Evolutionary conservation across 2,888 invertebrate species (phyloP), one percentile per base, ranked within the genome.

Genomic region (Tinea trinotella): DNA sequence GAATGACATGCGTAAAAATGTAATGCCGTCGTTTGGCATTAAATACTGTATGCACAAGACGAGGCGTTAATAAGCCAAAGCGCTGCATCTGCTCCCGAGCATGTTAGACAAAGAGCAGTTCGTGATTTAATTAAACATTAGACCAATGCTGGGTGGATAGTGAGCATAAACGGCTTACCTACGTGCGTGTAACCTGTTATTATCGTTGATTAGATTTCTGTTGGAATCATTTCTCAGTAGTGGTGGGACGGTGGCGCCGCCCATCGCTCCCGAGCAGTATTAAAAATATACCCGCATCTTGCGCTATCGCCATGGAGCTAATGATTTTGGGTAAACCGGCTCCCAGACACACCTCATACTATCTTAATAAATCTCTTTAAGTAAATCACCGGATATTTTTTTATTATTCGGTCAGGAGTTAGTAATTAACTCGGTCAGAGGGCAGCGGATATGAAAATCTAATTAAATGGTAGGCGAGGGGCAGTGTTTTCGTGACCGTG

Each of bases 161-260:
- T 75, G 74, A 76, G 76, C 78, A 76, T 76, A 81, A 81, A 77
- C 80, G 76, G 76, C 68, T 22, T 24, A 50, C 50, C 46, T 46
- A 40, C 34, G 75, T 68, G 71, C 73, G 70, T 70, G 76, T 79
- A 85, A 84, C 85, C 85, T 83, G 85, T 84, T 84, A 85, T 85
- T 85, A 85, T 75, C 76, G 64, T 82, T 84, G 85, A 85, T 85
- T 85, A 84, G 85, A 83, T 85, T 84, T 84, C 81, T 81, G 84
- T 83, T 80, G 79, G 83, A 81, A 82, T 80, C 80, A 79, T 82
- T 85, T 85, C 85, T 85, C 83, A 83, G 85, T 85, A 85, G 85
- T 85, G 76, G 70, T 5, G 34, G 34, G 60, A 58, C 70, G 75
- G 19, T 15, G 17, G 77, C 73, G 73, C 77, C 84, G 84, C 84